Evolutionary conservation across 1,140 invertebrate species (phyloP), one percentile per base, ranked within the genome.

Genomic region (Manduca sexta): DNA sequence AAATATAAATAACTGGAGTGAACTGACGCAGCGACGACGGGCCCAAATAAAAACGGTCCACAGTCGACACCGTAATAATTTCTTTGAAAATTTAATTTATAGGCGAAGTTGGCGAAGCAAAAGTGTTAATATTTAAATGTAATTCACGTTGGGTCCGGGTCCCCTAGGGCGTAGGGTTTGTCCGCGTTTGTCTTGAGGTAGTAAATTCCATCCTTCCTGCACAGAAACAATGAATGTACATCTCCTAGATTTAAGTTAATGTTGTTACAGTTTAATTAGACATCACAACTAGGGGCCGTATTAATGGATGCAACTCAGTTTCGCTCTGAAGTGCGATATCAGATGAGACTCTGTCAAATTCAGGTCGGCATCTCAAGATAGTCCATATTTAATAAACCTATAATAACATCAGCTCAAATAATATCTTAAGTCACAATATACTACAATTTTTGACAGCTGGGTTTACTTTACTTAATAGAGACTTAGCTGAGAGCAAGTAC

Each of bases 141-240:
- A 60, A 59, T 64, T 73, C 64, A 73, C 31, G 49, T 48, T 41
- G 61, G 59, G 42, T 37, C 46, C 34, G 64, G 58, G 44, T 75
- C 69, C 43, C 74, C 74, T 37, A 81, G 55, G 16, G 79, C 81
- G 72, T 67, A 84, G 18, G 81, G 79, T 45, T 66, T 69, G 54
- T 81, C 71, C 8, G 68, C 69, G 51, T 74, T 80, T 37, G 81
- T 84, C 64, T 62, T 75, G 52, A 84, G 72, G 64, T 84, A 84
- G 69, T 83, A 84, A 66, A 84, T 80, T 56, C 81, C 81, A 45
- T 83, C 81, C 59, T 84, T 84, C 66, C 81, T 84, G 74, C 43
- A 80, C 78, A 46, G 30, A 71, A 69, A 66, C 50, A 67, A 64
- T 55, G 55, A 58, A 38, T 45, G 38, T 58, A 54, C 52, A 64